Evolutionary conservation across 2,797 vertebrate species (phyloP), one percentile per base, ranked within the genome.

Genomic region (Typhlichthys eigenmanni): DNA sequence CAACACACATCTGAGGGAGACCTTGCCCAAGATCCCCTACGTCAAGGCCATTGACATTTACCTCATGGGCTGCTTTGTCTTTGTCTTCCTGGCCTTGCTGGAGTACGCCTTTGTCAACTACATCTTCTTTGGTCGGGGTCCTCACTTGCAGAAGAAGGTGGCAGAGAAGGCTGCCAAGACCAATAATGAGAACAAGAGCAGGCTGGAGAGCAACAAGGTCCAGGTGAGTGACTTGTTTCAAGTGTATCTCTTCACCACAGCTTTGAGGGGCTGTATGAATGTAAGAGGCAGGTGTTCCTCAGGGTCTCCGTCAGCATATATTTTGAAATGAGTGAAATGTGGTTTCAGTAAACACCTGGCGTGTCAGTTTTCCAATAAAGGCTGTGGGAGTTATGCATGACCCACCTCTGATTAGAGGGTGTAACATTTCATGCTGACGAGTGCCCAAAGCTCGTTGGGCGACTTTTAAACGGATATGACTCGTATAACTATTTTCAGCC

Each of bases 41-140:
- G 95, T 97, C 69, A 96, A 98, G 74, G 95, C 96, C 13, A 96
- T 96, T 62, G 95, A 96, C 75, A 95, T 96, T 82, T 98, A 95
- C 78, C 87, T 96, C 73, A 97, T 97, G 95, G 95, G 95, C 11
- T 96, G 95, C 78, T 96, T 97, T 67, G 95, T 97, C 50, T 97
- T 97, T 62, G 95, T 97, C 66, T 97, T 97, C 78, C 88, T 97
- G 89, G 95, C 95, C 48, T 87, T 97, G 84, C 87, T 97, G 80
- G 95, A 97, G 85, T 96, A 96, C 0, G 95, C 95, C 51, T 96
- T 97, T 60, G 95, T 97, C 72, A 97, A 97, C 85, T 97, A 96
- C 72, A 95, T 96, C 74, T 97, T 97, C 89, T 98, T 98, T 19
- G 96, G 96, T 16, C 95, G 96, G 78, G 95, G 95, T 47, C 96